Base-by-base conservation (phyloP, 2,888 invertebrate species). In the Acanthopleura granulata region DNA sequence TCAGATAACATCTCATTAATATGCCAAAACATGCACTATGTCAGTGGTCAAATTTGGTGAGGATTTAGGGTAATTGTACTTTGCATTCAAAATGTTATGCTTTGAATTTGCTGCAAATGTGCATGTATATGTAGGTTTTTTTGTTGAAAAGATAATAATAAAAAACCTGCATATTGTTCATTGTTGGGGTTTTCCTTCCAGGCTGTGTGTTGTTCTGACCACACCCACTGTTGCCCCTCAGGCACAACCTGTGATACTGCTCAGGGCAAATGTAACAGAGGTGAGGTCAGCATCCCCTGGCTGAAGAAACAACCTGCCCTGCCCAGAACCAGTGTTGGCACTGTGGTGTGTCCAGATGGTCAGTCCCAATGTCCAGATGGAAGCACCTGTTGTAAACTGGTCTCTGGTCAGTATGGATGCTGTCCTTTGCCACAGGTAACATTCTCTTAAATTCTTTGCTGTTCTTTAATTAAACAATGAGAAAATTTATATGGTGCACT, bases 141-240 rank as follows among this genome's bases (percentile, higher is more conserved):
- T n/a, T n/a, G n/a, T n/a, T n/a, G n/a, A n/a, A n/a, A n/a, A n/a
- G n/a, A n/a, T n/a, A n/a, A 6, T 40, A 40, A 40, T 40, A 40
- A 9, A 40, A 9, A 40, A 40, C 40, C 9, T 40, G 40, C 40
- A 40, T 40, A 40, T 40, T 40, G 40, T 40, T 40, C 40, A 40
- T 9, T 40, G 40, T 40, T 3, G 40, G 40, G 3, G 3, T 9
- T 40, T 40, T 40, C 6, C 25, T 66, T 27, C 15, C 25, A 84
- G 84, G 89, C 88, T 62, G 84, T 85, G 3, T 90, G 90, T 73
- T 90, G 90, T 78, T 62, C 74, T 50, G 89, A 90, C 76, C 75
- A 80, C 16, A 30, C 81, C 11, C 88, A 90, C 76, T 90, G 89
- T 80, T 90, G 89, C 79, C 87, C 85, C 6, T 22, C 78, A 57